phyloP scores from a whole-genome alignment of 2,113 vertebrate genomes.

The Anseranas semipalmata region DNA sequence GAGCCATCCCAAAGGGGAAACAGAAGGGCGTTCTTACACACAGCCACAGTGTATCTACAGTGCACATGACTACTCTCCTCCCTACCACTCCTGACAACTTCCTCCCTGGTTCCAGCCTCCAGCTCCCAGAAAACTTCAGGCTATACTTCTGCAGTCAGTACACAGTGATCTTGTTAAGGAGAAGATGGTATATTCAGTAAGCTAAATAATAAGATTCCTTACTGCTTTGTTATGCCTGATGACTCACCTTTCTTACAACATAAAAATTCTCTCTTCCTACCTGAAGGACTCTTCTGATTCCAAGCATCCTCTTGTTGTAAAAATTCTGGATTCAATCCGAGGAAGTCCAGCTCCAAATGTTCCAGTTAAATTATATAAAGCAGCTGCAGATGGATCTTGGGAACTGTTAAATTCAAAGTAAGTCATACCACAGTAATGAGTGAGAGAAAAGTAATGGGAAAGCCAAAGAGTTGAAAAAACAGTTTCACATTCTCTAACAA shows the following conservation, averaged over 20 bases:
- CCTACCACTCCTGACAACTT: not conserved
- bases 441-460: not conserved
- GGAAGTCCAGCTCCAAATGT: constrained; percentile 82
- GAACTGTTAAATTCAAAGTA: constrained; percentile 79
- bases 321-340: constrained; percentile 85
- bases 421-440: constrained; percentile 22
- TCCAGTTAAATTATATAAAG: constrained; percentile 74
- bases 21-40: not conserved
- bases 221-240: not conserved
- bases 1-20: not conserved
- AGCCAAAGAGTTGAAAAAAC: not conserved
- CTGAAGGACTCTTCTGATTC: constrained; percentile 65
- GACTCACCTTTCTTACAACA: not conserved
- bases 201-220: not conserved
- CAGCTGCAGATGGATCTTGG: constrained; percentile 76
- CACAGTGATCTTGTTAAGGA: not conserved
- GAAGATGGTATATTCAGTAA: not conserved
- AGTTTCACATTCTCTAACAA: not conserved
- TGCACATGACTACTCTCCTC: rapidly evolving
- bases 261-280: not conserved
- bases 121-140: not conserved
- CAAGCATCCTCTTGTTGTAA: constrained; percentile 82
- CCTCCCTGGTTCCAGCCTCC: not conserved
- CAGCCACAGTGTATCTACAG: no score
- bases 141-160: not conserved